Conservation (phyloP, 1,140 invertebrate species). For the Andricus grossulariae region DNA sequence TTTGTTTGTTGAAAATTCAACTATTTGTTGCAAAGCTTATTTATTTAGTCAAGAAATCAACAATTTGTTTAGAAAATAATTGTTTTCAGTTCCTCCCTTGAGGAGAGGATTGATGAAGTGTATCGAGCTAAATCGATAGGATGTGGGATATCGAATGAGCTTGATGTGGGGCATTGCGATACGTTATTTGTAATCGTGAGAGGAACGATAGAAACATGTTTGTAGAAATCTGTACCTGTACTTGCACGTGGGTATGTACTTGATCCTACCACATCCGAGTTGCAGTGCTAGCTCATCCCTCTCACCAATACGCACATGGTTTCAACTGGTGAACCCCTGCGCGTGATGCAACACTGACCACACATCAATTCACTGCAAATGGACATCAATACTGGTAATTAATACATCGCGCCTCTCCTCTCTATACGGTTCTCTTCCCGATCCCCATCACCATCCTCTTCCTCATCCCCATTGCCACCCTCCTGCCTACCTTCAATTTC, state of each 20-base stretch:
- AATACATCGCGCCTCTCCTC: conserved; percentile 75
- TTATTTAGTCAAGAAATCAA: too few species aligned
- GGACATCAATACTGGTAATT: conserved; percentile 78
- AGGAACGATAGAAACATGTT: conserved; percentile 52
- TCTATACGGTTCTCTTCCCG: conserved; percentile 30
- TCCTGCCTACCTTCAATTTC: conserved; percentile 30
- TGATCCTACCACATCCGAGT: conserved; percentile 49
- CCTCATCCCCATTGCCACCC: not conserved
- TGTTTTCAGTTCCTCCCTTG: too few species aligned
- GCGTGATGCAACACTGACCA: conserved; percentile 75
- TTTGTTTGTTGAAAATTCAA: too few species aligned
- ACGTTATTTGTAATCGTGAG: conserved; percentile 41
- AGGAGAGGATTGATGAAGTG: not conserved
- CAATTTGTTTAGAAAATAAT: too few species aligned
- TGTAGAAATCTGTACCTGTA: conserved; percentile 38
- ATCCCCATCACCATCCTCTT: too few species aligned
- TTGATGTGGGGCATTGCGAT: conserved; percentile 23
- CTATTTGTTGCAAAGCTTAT: too few species aligned
- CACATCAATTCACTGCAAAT: conserved; percentile 78
- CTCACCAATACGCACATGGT: conserved; percentile 55
- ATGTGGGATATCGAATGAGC: conserved; percentile 17
- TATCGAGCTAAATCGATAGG: not conserved
- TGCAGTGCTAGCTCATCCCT: conserved; percentile 67
- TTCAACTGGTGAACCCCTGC: conserved; percentile 72
- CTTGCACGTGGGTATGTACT: conserved; percentile 15